These are phyloP conservation scores for Pogoniulus pusillus DNA, from an alignment of 2,797 vertebrate species.

Conservation along the genomic window DNA sequence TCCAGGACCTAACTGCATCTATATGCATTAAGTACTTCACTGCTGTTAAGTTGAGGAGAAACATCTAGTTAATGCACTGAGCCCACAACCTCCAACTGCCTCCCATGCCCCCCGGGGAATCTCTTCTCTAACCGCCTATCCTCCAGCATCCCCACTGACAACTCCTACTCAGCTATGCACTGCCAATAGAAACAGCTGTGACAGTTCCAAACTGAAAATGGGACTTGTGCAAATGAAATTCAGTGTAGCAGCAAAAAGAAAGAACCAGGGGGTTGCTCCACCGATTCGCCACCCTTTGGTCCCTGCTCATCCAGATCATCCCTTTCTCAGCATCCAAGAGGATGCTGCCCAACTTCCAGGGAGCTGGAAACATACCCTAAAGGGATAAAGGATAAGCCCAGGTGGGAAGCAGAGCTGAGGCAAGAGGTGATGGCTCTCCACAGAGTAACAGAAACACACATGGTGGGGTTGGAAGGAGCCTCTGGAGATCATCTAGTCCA, in stretches of 20 bases:
- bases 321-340: background rate
- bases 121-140: conserved; percentile 51
- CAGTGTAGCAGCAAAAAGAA: conserved; percentile 42
- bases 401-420: background rate
- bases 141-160: conserved; percentile 65
- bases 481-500: too few species aligned
- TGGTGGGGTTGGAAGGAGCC: too few species aligned
- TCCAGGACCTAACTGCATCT: background rate
- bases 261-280: conserved; percentile 27
- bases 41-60: conserved; percentile 49
- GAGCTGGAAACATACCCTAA: background rate
- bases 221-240: conserved; percentile 65
- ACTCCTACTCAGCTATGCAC: conserved; percentile 62
- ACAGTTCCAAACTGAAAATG: conserved; percentile 63
- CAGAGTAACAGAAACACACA: too few species aligned
- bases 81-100: conserved; percentile 62
- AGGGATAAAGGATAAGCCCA: background rate
- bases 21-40: conserved; percentile 15
- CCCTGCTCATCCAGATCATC: background rate
- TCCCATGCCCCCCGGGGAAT: conserved; percentile 65
- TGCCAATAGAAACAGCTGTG: conserved; percentile 69
- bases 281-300: background rate
- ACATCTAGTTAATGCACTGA: conserved; percentile 54
- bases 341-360: background rate
- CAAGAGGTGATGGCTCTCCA: background rate